Base-by-base conservation (phyloP, 2,113 vertebrate species). In the Sterrhoptilus dennistouni region DNA sequence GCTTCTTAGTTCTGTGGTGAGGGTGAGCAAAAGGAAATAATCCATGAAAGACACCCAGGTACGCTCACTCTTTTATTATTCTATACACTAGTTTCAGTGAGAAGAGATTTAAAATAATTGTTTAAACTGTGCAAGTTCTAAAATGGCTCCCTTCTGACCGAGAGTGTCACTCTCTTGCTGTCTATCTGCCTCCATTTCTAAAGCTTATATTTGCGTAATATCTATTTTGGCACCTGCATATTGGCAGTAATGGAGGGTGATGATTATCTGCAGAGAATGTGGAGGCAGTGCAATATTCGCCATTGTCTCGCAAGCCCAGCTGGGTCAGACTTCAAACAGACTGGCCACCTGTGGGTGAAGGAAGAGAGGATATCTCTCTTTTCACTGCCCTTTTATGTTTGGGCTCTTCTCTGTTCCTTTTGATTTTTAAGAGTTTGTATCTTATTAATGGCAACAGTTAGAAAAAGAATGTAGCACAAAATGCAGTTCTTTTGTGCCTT, bases 1-100 rank as follows among this genome's bases (percentile, higher is more conserved):
- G 45, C 8, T 91, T 63, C 75, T 75, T 78, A 52, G 91, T 94
- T 96, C 94, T 96, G 29, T 84, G 69, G 49, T 87, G 76, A 89
- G 56, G n/a, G 27, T 44, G n/a, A 96, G 40, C 29, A 80, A 82
- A 95, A 75, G 17, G 24, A 85, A 95, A 78, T 57, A 83, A 87
- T 50, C 50, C 60, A 47, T 50, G 44, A 78, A 79, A 76, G 87
- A 44, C 44, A 38, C 21, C 8, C 69, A 89, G 56, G n/a, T 82
- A 56, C 23, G 28, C 21, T 88, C 25, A 7, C 17, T 71, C 47
- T 87, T 92, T 79, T 52, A 49, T 84, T 93, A 49, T 64, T 89
- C 33, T 25, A 6, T 19, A 21, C 28, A 78, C 53, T 65, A 27
- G 29, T 36, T 91, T 29, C 3, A 44, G 31, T 4, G 8, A 84